phyloP scores from a whole-genome alignment of 2,113 vertebrate species.

The Equus przewalskii region DNA sequence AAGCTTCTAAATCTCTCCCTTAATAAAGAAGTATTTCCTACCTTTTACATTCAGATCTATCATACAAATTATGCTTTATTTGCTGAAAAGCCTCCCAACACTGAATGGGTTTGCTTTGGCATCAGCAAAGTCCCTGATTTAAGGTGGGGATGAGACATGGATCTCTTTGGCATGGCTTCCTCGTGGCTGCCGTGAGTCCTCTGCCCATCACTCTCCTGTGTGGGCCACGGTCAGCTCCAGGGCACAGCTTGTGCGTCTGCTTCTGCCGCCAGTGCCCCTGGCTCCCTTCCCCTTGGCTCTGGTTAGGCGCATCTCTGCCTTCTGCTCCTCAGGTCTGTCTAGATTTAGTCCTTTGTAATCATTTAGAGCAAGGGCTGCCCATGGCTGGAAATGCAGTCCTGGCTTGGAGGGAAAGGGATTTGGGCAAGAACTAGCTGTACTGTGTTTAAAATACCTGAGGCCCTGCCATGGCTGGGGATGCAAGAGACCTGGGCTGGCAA shows the following conservation, averaged over 20 bases:
- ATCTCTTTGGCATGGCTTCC: background rate
- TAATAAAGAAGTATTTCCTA: background rate
- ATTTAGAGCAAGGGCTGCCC: background rate
- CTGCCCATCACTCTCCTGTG: background rate
- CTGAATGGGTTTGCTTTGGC: fast-evolving
- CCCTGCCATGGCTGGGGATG: background rate
- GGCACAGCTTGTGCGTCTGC: background rate
- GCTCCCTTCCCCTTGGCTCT: slow-evolving; percentile 15
- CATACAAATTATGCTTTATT: background rate
- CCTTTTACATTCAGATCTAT: background rate
- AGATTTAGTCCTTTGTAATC: slow-evolving; percentile 44
- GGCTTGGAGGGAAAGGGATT: background rate
- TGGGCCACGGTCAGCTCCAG: background rate
- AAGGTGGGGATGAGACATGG: background rate
- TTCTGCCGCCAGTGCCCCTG: background rate
- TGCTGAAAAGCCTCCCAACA: background rate
- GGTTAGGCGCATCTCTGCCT: slow-evolving; percentile 27
- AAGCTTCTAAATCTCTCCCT: background rate
- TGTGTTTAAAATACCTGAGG: background rate
- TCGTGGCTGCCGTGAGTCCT: background rate
- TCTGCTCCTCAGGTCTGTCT: slow-evolving; percentile 47
- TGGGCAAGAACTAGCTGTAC: slow-evolving; percentile 16
- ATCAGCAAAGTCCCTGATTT: background rate
- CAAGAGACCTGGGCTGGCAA: background rate
- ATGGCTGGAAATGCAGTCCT: background rate